Evolutionary conservation across 2,113 vertebrate species (phyloP).

Genomic region (Piliocolobus tephrosceles): DNA sequence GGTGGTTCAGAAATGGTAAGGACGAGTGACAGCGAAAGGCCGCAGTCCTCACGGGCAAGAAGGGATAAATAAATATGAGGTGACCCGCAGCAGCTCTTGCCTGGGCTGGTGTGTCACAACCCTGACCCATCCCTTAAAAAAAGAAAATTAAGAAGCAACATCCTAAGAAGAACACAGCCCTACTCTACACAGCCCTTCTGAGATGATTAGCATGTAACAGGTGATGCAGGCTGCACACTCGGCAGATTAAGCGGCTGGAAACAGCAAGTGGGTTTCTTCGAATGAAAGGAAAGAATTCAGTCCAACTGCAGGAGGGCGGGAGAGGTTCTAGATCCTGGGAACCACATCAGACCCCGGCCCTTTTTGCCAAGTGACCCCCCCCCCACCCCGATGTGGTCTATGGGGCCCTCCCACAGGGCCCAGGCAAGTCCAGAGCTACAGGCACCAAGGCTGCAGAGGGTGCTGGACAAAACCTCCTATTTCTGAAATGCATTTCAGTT

Average conservation of each 20-base stretch:
- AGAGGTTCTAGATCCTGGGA: not conserved
- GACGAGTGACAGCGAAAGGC: not conserved
- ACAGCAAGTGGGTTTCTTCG: not conserved
- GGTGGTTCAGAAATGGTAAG: not conserved
- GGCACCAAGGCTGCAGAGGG: slow-evolving; percentile 81
- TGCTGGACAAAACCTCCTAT: slow-evolving; percentile 81
- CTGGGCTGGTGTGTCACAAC: slow-evolving; percentile 28
- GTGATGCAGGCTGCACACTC: not conserved
- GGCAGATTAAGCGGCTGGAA: not conserved
- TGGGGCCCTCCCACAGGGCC: not conserved
- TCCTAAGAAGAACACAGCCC: slow-evolving; percentile 59
- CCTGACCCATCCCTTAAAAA: slow-evolving; percentile 60
- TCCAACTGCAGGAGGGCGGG: rapidly evolving
- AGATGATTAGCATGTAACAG: slow-evolving; percentile 67
- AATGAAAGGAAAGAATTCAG: not conserved
- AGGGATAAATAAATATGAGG: slow-evolving; percentile 85
- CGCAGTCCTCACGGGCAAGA: slow-evolving; percentile 79
- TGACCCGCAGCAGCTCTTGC: slow-evolving; percentile 71
- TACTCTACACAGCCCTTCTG: slow-evolving; percentile 64
- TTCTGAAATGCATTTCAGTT: slow-evolving; percentile 83
- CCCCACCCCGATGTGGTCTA: not conserved
- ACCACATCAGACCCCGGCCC: not conserved
- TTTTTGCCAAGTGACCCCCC: not conserved
- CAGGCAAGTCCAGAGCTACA: slow-evolving; percentile 60
- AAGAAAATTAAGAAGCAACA: not conserved